Conservation (phyloP, 2,888 invertebrate species). For the Horisme vitalbata region DNA sequence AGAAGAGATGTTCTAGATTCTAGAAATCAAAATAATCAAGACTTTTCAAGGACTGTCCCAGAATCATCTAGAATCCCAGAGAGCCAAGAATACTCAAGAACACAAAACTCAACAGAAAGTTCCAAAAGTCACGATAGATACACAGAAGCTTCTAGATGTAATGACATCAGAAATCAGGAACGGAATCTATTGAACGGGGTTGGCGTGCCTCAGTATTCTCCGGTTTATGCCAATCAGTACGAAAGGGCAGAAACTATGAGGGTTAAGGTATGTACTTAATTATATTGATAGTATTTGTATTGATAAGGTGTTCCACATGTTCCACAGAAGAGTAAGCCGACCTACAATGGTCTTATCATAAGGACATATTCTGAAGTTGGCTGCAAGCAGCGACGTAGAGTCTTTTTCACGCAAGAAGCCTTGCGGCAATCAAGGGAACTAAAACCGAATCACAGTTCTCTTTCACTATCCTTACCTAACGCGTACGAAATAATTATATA, state of each 20-base stretch:
- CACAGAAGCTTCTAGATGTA: slow-evolving; percentile 16
- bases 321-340: too few species aligned
- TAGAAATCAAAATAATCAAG: slow-evolving; percentile 7
- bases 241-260: slow-evolving; percentile 69
- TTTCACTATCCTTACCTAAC: too few species aligned
- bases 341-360: too few species aligned
- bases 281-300: too few species aligned
- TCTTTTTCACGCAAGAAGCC: too few species aligned
- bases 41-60: neutral
- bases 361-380: too few species aligned
- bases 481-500: too few species aligned
- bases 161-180: slow-evolving; percentile 8
- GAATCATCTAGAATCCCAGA: slow-evolving; percentile 8
- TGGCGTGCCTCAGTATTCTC: slow-evolving; percentile 60
- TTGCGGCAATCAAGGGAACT: too few species aligned
- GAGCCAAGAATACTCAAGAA: neutral
- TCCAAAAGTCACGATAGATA: slow-evolving; percentile 7
- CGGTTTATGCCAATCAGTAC: slow-evolving; percentile 59
- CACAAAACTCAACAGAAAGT: neutral
- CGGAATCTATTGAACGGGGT: slow-evolving; percentile 58
- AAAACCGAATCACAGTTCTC: too few species aligned
- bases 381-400: too few species aligned
- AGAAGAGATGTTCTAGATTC: neutral
- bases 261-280: slow-evolving; percentile 55
- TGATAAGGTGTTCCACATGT: too few species aligned